phyloP scores from a whole-genome alignment of 2,888 invertebrate species.

The Cantharis lateralis region DNA sequence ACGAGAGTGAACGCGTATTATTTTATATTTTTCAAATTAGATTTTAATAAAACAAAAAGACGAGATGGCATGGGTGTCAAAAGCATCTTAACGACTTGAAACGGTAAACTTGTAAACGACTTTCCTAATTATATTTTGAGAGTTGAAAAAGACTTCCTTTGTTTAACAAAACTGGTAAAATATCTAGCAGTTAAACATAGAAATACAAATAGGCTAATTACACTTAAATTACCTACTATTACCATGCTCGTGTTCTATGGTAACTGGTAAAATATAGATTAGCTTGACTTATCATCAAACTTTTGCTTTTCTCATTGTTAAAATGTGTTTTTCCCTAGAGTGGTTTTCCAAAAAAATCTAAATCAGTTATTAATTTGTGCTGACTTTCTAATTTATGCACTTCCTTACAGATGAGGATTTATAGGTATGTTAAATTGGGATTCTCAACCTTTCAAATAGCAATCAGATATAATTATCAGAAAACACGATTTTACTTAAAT shows the following conservation, averaged over 20 bases:
- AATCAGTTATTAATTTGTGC: not conserved
- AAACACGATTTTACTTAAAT: not conserved
- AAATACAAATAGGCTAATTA: slow-evolving; percentile 26
- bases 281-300: not conserved
- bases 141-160: slow-evolving; percentile 27
- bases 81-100: slow-evolving; percentile 26
- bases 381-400: no score
- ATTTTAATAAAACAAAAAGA: slow-evolving; percentile 10
- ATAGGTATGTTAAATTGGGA: not conserved
- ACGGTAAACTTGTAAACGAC: slow-evolving; percentile 32
- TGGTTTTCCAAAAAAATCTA: not conserved
- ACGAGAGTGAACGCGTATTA: not conserved
- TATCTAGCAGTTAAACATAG: slow-evolving; percentile 23
- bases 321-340: not conserved
- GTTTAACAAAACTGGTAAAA: slow-evolving; percentile 25
- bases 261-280: not conserved
- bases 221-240: slow-evolving; percentile 14
- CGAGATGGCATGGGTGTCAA: slow-evolving; percentile 8
- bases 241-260: slow-evolving; percentile 16
- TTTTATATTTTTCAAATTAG: not conserved
- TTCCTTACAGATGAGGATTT: not conserved
- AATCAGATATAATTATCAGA: not conserved
- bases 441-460: not conserved
- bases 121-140: slow-evolving; percentile 31
- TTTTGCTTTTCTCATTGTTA: not conserved